Base-by-base conservation (phyloP, 2,888 invertebrate species). In the Chorisops tibialis region DNA sequence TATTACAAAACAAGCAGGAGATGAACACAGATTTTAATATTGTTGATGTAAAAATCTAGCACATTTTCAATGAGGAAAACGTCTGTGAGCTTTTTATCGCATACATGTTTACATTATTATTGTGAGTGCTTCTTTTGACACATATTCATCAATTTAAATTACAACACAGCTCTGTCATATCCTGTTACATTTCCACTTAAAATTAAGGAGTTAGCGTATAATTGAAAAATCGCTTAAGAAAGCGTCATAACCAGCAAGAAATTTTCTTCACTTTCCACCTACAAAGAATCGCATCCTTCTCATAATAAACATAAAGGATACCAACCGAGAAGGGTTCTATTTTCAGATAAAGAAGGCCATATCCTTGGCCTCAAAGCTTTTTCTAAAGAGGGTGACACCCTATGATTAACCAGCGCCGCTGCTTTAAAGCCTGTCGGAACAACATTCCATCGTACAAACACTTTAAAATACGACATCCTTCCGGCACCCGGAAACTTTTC, bases 381-480 rank as follows among this genome's bases (percentile, higher is more conserved):
- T 38, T 19, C n/a, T 19, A 38, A 38, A 38, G 21, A 38, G 38
- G 19, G 52, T 37, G 24, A 52, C 52, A 22, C 52, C 18, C 12
- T 38, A 52, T 52, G 21, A 52, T 52, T 52, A 38, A 39, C 38
- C 21, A 39, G 24, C 39, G 39, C n/a, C n/a, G n/a, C n/a, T n/a
- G n/a, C n/a, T n/a, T n/a, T n/a, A n/a, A n/a, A n/a, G n/a, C n/a
- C n/a, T n/a, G 45, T 47, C 63, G 63, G 63, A 52, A 52, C 30
- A 47, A 59, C 51, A 63, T 63, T 63, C 51, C 59, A 51, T 39
- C 48, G 59, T 52, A 59, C 63, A 63, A 63, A 63, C 63, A 63
- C 58, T 63, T 61, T 63, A 63, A 63, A 63, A 61, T 61, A 63
- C 61, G 56, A 61, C 50, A 61, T 63, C 63, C 61, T 58, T 63